A percentile compares a stretch with the other conserved stretches of the same genome.
These are phyloP conservation scores for Dicaeum eximium DNA, from an alignment of 2,113 vertebrate species.

Conservation along the genomic window DNA sequence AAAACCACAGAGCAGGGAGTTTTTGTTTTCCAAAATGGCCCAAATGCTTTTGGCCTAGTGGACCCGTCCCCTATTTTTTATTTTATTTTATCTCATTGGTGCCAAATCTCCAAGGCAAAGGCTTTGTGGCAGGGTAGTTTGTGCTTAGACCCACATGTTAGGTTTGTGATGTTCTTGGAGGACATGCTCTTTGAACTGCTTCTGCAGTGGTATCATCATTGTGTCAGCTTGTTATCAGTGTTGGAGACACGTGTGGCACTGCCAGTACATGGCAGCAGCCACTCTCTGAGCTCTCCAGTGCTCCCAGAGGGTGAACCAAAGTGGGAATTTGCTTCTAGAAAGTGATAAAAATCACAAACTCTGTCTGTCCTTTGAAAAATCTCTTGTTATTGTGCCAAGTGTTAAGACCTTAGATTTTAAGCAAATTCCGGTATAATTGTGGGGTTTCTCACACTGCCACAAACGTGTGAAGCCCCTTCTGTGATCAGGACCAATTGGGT, in stretches of 20 bases:
- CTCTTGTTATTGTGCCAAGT: background rate
- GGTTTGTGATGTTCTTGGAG: background rate
- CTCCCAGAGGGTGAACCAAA: background rate
- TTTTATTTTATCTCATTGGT: background rate
- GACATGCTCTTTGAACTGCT: background rate
- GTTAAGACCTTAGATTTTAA: background rate
- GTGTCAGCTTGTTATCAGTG: rapidly evolving
- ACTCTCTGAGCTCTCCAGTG: background rate
- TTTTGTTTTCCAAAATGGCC: background rate
- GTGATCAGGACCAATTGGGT: background rate
- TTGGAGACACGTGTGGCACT: background rate
- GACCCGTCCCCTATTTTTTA: background rate
- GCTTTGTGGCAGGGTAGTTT: background rate
- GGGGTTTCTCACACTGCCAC: background rate
- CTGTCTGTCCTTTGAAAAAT: background rate
- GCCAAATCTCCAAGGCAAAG: background rate
- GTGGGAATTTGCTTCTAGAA: background rate
- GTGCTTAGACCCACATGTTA: rapidly evolving
- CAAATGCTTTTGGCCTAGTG: background rate
- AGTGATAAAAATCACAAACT: background rate
- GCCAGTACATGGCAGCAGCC: background rate
- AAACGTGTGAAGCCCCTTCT: background rate
- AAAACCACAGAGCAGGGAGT: rapidly evolving
- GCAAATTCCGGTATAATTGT: background rate
- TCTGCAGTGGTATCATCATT: rapidly evolving